These are phyloP conservation scores for Rosalia funebris DNA, from an alignment of 2,888 invertebrate species.

Conservation along the genomic window DNA sequence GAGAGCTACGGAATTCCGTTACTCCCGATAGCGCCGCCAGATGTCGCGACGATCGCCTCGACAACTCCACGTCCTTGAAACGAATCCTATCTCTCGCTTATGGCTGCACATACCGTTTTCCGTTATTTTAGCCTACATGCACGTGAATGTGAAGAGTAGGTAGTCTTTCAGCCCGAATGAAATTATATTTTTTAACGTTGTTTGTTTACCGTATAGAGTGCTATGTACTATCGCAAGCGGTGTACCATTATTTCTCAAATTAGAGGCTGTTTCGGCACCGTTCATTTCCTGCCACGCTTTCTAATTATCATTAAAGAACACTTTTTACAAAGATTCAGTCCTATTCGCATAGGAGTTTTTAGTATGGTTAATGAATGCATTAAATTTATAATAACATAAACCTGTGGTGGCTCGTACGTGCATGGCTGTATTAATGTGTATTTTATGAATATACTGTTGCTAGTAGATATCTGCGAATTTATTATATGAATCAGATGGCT, in stretches of 20 bases:
- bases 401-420: too few relatives aligned
- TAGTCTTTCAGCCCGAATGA: constrained; percentile 1
- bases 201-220: too few relatives aligned
- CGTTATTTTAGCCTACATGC: constrained; percentile 20
- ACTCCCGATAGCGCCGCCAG: constrained; percentile 20
- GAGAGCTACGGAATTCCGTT: background rate
- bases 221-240: too few relatives aligned
- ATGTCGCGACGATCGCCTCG: constrained; percentile 38
- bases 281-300: constrained; percentile 4
- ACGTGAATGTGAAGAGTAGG: background rate
- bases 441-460: too few relatives aligned
- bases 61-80: constrained; percentile 12
- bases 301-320: constrained; percentile 3
- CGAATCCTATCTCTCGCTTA: background rate
- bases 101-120: constrained; percentile 7
- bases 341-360: background rate
- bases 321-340: background rate
- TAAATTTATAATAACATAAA: background rate
- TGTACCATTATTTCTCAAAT: too few relatives aligned
- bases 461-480: too few relatives aligned
- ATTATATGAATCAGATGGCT: too few relatives aligned
- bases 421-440: too few relatives aligned
- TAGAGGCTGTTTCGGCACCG: too few relatives aligned
- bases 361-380: background rate
- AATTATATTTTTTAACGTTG: too few relatives aligned